Percentiles rank a stretch among this genome's conserved stretches.
Conservation (phyloP, 1,140 invertebrate species). For the Patella vulgata region DNA sequence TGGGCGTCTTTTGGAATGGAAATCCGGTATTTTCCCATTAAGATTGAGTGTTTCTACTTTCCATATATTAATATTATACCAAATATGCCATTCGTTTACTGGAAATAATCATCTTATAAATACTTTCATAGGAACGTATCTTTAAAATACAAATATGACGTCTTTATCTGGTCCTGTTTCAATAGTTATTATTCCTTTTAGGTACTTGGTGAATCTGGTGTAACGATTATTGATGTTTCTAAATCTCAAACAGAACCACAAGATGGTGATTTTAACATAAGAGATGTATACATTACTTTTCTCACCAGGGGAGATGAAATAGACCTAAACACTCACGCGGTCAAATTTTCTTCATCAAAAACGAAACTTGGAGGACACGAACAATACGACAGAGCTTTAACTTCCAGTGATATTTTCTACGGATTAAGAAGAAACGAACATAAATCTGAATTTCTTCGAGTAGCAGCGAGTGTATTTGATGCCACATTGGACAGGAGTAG, state of each 20-base stretch:
- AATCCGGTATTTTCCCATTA: no score
- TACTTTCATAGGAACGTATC: no score
- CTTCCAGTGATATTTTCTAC: slow-evolving; percentile 43
- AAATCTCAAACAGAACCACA: slow-evolving; percentile 8
- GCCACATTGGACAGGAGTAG: slow-evolving; percentile 17
- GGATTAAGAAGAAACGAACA: slow-evolving; percentile 9
- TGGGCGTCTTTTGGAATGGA: no score
- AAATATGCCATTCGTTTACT: no score
- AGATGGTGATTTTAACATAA: slow-evolving; percentile 22
- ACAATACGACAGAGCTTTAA: slow-evolving; percentile 31
- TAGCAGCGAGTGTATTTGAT: slow-evolving; percentile 38
- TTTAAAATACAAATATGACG: no score
- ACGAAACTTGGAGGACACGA: slow-evolving; percentile 39
- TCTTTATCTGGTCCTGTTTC: no score
- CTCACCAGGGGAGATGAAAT: slow-evolving; percentile 34
- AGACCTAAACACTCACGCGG: slow-evolving; percentile 23
- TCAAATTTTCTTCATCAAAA: slow-evolving; percentile 42
- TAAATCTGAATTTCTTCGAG: slow-evolving; percentile 36
- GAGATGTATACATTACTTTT: slow-evolving; percentile 24
- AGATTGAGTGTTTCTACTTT: no score
- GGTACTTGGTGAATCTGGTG: slow-evolving; percentile 34
- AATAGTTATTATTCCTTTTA: slow-evolving; percentile 4
- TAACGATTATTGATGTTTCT: slow-evolving; percentile 26
- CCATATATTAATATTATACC: no score
- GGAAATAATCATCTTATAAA: no score